Conservation (phyloP, 1,140 invertebrate genomes). For the Papilio glaucus region DNA sequence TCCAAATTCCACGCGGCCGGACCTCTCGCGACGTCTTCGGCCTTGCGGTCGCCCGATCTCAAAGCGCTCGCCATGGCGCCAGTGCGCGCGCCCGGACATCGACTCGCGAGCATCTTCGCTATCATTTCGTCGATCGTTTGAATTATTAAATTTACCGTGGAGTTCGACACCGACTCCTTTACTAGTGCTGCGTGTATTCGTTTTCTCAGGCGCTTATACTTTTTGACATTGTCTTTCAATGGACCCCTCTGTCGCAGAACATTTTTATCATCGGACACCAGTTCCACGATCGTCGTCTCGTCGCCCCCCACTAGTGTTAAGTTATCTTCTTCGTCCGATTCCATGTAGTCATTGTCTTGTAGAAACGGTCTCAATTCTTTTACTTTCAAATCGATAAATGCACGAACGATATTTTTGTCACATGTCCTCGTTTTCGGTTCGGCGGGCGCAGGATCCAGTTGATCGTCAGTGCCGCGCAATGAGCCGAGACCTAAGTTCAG, state of each 20-base stretch:
- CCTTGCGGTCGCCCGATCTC: not conserved
- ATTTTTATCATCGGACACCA: slow-evolving; percentile 44
- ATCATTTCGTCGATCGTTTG: slow-evolving; percentile 63
- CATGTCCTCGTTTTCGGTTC: slow-evolving; percentile 32
- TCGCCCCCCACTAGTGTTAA: slow-evolving; percentile 44
- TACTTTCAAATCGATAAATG: slow-evolving; percentile 54
- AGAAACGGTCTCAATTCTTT: slow-evolving; percentile 53
- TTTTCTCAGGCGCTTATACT: slow-evolving; percentile 56
- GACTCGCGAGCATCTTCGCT: slow-evolving; percentile 48
- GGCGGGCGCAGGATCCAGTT: not conserved
- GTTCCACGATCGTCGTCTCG: slow-evolving; percentile 65
- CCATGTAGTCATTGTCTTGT: slow-evolving; percentile 51
- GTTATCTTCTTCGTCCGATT: slow-evolving; percentile 42
- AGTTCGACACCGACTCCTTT: slow-evolving; percentile 54
- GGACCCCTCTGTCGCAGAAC: slow-evolving; percentile 38
- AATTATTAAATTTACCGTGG: slow-evolving; percentile 54
- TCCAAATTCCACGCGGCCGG: slow-evolving; percentile 42
- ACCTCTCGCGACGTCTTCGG: slow-evolving; percentile 12
- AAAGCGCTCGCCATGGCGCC: slow-evolving; percentile 12
- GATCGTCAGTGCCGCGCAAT: not conserved
- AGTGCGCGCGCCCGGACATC: slow-evolving; percentile 55
- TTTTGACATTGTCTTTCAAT: slow-evolving; percentile 50
- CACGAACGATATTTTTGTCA: slow-evolving; percentile 44
- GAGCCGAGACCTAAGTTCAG: not conserved
- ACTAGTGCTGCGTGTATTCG: slow-evolving; percentile 55